These are phyloP conservation scores for Laothoe populi DNA, from an alignment of 2,888 invertebrate genomes.

Conservation along the genomic window DNA sequence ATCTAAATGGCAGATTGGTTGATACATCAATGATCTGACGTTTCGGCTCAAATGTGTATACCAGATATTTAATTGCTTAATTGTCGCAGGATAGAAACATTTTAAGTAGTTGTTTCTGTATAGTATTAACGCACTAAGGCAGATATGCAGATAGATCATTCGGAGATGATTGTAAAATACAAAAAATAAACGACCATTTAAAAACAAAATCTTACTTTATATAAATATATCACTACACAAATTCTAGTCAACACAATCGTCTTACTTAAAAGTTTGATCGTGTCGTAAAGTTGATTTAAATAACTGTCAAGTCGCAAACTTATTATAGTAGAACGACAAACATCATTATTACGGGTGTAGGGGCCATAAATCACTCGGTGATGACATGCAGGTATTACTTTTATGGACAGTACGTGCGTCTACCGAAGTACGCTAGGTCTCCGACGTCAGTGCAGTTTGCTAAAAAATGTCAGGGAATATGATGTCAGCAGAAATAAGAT, in stretches of 20 bases:
- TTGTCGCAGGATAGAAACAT: no score
- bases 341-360: slow-evolving; percentile 69
- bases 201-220: slow-evolving; percentile 8
- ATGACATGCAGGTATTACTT: slow-evolving; percentile 54
- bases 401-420: slow-evolving; percentile 65
- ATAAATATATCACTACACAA: neutral
- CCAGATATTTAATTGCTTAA: no score
- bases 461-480: slow-evolving; percentile 25
- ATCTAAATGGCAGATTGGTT: neutral
- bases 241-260: slow-evolving; percentile 27
- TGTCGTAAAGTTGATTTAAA: slow-evolving; percentile 26
- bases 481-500: slow-evolving; percentile 11
- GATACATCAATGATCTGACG: neutral
- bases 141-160: no score
- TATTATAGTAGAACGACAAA: slow-evolving; percentile 51
- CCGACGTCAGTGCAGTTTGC: slow-evolving; percentile 18
- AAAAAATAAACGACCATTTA: neutral
- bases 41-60: neutral
- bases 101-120: no score
- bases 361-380: slow-evolving; percentile 72
- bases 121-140: no score
- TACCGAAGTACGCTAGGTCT: slow-evolving; percentile 13
- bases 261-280: slow-evolving; percentile 8
- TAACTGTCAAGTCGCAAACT: slow-evolving; percentile 32
- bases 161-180: no score